A percentile compares a stretch with the other conserved stretches of the same genome.
Conservation (phyloP, 2,797 vertebrate genomes). For the Lophius americanus region DNA sequence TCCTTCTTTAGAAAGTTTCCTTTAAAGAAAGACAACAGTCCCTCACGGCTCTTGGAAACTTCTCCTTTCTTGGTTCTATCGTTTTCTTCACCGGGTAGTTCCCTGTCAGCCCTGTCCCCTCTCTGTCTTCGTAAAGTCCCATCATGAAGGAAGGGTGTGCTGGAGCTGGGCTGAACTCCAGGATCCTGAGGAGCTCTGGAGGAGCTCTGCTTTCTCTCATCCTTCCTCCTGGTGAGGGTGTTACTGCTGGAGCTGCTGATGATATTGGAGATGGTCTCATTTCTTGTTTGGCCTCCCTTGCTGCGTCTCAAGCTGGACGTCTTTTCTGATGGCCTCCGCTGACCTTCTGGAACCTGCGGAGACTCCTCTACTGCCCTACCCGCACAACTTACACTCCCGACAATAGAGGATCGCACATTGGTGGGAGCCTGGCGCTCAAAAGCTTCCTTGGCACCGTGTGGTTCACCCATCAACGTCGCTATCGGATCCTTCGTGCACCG, state of each 20-base stretch:
- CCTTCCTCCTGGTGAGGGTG: conserved; percentile 78
- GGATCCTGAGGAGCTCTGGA: conserved; percentile 58
- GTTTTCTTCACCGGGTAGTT: conserved; percentile 51
- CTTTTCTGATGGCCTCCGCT: conserved; percentile 62
- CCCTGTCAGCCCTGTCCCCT: conserved; percentile 39
- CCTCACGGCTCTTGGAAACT: conserved; percentile 70
- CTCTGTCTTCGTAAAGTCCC: conserved; percentile 59
- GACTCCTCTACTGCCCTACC: conserved; percentile 38
- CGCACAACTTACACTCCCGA: conserved; percentile 59
- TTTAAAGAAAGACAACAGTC: conserved; percentile 82
- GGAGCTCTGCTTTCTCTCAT: conserved; percentile 67
- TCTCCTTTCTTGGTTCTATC: conserved; percentile 64
- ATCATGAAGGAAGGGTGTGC: conserved; percentile 61
- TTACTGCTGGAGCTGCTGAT: conserved; percentile 63
- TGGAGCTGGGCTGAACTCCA: conserved; percentile 60
- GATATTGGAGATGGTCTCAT: conserved; percentile 45
- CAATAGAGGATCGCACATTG: conserved; percentile 46
- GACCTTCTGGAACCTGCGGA: conserved; percentile 60
- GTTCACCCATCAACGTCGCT: conserved; percentile 71
- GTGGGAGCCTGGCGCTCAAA: conserved; percentile 12
- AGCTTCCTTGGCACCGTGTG: conserved; percentile 53
- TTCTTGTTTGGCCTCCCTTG: conserved; percentile 59
- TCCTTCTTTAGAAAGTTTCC: conserved; percentile 85
- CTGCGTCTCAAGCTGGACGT: conserved; percentile 58
- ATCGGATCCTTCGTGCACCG: conserved; percentile 87